Evolutionary conservation across 2,797 vertebrate species (phyloP), one percentile per base, ranked within the genome.

Genomic region (Tokudaia tokunoshimensis): DNA sequence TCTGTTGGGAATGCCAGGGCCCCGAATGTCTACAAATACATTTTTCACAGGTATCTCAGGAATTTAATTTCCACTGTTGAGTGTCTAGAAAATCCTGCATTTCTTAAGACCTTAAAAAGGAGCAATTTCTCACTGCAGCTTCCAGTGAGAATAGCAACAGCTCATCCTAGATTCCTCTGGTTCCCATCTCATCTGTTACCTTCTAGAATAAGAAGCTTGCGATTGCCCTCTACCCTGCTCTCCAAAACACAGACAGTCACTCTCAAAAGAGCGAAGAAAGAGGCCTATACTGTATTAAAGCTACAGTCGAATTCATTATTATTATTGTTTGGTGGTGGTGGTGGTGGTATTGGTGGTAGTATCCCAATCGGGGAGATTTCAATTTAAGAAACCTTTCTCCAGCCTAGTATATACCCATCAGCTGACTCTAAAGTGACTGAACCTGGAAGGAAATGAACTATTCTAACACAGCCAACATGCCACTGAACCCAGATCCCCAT

Each of bases 11-110:
- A 94, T 83, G 88, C 92, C 76, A 55, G 31, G 31, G 52, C 52
- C 65, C 29, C 86, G 61, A 81, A 78, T 65, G 93, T 94, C 96
- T 84, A 90, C 65, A 80, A 78, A 63, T 89, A 92, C 55, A n/a
- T 65, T 50, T 84, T 96, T 92, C 95, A 94, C 41, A 89, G 88
- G 88, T 50, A 85, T 61, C 12, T 78, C 78, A 91, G 89, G 63
- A 96, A 97, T 97, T 82, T 90, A 70, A 94, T 85, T 93, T 90
- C 67, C 31, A 52, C 85, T 50, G 24, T 55, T 22, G 15, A 57
- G 44, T 63, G 52, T 89, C 65, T 52, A 92, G 92, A 92, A 96
- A 96, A 65, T 37, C 44, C 47, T 85, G 19, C 47, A 22, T 89
- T 92, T 95, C 57, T 87, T 57, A 93, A 82, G 75, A 72, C 31